These are phyloP conservation scores for Phrynocephalus forsythii DNA, from an alignment of 2,797 vertebrate genomes.

Conservation along the genomic window DNA sequence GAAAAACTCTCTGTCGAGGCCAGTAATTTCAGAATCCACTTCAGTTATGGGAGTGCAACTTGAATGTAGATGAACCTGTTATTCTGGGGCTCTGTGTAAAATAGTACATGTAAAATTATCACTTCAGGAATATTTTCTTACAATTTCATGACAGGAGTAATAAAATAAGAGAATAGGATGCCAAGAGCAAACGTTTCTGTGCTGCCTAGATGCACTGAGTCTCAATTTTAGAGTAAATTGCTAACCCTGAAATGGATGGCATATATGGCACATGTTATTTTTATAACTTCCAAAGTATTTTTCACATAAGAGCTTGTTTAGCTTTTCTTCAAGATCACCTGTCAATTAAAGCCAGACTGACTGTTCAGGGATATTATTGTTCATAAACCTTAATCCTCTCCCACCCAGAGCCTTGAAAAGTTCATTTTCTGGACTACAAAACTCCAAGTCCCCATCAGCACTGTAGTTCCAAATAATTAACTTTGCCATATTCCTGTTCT, in stretches of 20 bases:
- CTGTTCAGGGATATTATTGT: too few species aligned
- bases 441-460: too few species aligned
- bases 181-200: neutral
- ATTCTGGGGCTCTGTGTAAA: neutral
- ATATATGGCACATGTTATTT: neutral
- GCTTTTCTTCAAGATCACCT: too few species aligned
- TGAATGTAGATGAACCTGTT: conserved; percentile 2
- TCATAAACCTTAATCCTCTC: too few species aligned
- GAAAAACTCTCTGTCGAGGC: neutral
- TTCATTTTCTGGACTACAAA: too few species aligned
- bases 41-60: neutral
- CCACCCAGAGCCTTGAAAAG: too few species aligned
- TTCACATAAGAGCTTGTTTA: too few species aligned
- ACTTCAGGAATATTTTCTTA: conserved; percentile 7
- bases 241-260: neutral
- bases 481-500: too few species aligned
- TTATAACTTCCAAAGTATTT: conserved; percentile 3
- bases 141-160: neutral
- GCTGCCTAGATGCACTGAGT: neutral
- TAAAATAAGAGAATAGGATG: neutral
- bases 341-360: too few species aligned
- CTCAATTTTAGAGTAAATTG: neutral
- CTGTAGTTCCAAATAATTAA: too few species aligned
- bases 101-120: neutral
- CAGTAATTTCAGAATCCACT: neutral